Evolutionary conservation across 2,888 invertebrate genomes (phyloP).

Genomic region (Mesochorus sp.): DNA sequence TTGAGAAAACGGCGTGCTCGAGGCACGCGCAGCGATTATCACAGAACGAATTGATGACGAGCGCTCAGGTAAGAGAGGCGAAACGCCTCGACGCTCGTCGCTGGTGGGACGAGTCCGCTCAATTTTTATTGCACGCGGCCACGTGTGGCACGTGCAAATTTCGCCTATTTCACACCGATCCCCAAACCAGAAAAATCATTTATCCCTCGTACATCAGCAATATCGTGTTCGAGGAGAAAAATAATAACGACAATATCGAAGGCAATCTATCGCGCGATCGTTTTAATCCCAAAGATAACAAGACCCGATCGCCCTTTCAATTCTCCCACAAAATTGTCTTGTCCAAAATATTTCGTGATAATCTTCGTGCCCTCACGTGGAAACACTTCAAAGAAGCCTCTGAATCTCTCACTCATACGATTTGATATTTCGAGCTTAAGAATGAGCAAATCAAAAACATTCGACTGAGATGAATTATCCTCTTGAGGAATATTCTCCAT

Average conservation of each 20-base stretch:
- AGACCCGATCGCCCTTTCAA: constrained; percentile 13
- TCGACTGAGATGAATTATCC: no score
- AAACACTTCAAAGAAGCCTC: constrained; percentile 39
- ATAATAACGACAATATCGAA: background rate
- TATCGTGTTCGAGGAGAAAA: constrained; percentile 61
- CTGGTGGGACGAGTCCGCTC: constrained; percentile 73
- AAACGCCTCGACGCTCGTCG: constrained; percentile 69
- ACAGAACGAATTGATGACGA: constrained; percentile 64
- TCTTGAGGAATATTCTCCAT: no score
- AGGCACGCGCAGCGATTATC: constrained; percentile 68
- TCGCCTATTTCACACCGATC: constrained; percentile 71
- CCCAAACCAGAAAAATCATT: constrained; percentile 70
- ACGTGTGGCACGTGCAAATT: constrained; percentile 65
- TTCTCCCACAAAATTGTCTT: constrained; percentile 31
- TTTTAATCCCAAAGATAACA: background rate
- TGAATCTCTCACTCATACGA: constrained; percentile 19
- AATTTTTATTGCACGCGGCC: constrained; percentile 65
- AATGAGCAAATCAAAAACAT: background rate
- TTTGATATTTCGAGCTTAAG: no score
- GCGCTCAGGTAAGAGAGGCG: constrained; percentile 69
- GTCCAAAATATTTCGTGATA: constrained; percentile 38
- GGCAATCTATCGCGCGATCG: constrained; percentile 16
- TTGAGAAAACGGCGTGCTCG: constrained; percentile 70
- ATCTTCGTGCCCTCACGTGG: constrained; percentile 36
- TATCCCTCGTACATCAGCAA: constrained; percentile 69